Conservation (phyloP, 2,888 invertebrate genomes). For the Gastracanthus pulcherrimus region DNA sequence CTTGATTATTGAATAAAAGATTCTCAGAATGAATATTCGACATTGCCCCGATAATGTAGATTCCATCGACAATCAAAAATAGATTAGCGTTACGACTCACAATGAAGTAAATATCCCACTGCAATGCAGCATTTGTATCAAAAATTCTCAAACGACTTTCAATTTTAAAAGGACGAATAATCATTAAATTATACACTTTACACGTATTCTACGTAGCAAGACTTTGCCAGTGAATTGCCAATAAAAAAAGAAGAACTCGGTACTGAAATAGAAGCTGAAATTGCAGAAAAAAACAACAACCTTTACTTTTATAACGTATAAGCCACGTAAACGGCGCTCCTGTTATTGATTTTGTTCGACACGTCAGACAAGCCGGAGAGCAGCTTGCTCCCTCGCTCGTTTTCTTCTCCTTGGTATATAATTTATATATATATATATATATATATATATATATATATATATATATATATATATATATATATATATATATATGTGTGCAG, state of each 20-base stretch:
- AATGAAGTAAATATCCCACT: not conserved
- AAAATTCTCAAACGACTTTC: not conserved
- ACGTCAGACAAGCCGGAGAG: slow-evolving; percentile 1
- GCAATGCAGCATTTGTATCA: slow-evolving; percentile 4
- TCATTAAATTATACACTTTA: not conserved
- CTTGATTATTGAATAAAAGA: not conserved
- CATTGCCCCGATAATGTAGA: not conserved
- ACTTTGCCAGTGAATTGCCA: not conserved
- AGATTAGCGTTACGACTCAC: not conserved
- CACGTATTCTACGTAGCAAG: not conserved
- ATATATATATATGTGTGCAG: too few species aligned
- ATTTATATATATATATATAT: not conserved
- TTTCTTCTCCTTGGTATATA: not conserved
- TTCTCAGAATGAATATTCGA: not conserved
- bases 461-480: too few species aligned
- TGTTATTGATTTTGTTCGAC: slow-evolving; percentile 47
- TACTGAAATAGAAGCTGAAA: not conserved
- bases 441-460: too few species aligned
- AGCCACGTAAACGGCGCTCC: slow-evolving; percentile 4
- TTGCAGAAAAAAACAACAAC: not conserved
- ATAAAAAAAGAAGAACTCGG: not conserved
- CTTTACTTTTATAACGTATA: not conserved
- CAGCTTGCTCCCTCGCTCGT: not conserved
- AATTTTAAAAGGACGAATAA: not conserved
- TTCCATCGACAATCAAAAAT: not conserved